Conservation (phyloP, 2,888 invertebrate genomes). For the Hydraecia micacea region DNA sequence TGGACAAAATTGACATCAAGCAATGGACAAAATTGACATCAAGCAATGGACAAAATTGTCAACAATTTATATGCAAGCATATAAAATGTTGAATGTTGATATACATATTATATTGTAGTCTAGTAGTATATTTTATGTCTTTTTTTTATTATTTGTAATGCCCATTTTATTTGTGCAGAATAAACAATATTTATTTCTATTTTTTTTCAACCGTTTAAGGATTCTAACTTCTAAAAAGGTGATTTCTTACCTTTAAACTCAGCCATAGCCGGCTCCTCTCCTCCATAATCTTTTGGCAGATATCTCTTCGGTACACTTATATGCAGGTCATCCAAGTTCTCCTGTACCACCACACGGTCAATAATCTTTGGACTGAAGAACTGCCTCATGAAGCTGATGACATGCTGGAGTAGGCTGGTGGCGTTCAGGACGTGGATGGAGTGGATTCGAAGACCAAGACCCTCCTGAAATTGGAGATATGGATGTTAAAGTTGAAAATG, state of each 20-base stretch:
- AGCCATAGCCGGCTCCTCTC: conserved; percentile 75
- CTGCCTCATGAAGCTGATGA: conserved; percentile 80
- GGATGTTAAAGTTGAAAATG: not conserved
- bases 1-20: too few relatives aligned
- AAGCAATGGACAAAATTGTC: too few relatives aligned
- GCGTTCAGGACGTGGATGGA: conserved; percentile 85
- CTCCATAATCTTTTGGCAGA: conserved; percentile 82
- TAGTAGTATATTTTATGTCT: too few relatives aligned
- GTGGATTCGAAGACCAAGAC: conserved; percentile 81
- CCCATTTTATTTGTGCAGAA: too few relatives aligned
- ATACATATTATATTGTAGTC: too few relatives aligned
- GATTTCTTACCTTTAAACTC: conserved; percentile 79
- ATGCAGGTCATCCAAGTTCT: conserved; percentile 76
- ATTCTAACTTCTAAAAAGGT: not conserved
- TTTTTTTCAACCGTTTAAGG: not conserved
- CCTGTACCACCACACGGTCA: conserved; percentile 79
- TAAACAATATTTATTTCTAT: too few relatives aligned
- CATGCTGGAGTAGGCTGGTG: conserved; percentile 76
- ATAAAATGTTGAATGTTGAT: too few relatives aligned
- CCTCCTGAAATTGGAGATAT: conserved; percentile 82
- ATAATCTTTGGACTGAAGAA: conserved; percentile 83
- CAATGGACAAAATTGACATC: too few relatives aligned
- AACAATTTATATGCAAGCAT: too few relatives aligned
- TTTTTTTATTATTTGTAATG: too few relatives aligned
- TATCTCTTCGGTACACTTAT: conserved; percentile 77